Evolutionary conservation across 2,797 vertebrate genomes (phyloP), one percentile per base, ranked within the genome.

Genomic region (Amblyraja radiata): DNA sequence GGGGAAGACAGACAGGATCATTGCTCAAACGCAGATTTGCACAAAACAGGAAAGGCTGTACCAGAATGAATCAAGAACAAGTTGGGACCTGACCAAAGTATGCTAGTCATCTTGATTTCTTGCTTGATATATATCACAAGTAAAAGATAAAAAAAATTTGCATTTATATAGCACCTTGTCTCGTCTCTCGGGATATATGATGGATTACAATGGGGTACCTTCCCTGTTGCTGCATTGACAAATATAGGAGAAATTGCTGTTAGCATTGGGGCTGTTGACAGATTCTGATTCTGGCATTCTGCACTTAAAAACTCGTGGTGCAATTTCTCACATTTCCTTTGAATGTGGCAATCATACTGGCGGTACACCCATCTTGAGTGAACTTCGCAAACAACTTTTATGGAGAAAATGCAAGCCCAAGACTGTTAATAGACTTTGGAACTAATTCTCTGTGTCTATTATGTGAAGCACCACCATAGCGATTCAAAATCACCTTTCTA

Each of bases 101-200:
- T 68, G 84, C 63, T 9, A 21, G 63, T 36, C 63, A 88, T 36
- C 84, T 88, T 25, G 9, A 68, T 88, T 88, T 65, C 39, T 88
- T 65, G 16, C 61, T 68, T 21, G 63, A 68, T 63, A 68, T 68
- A 68, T 21, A 36, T 32, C n/a, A 36, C 10, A 16, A 63, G 63
- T 18, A 36, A 36, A 36, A 78, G 8, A 21, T 32, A 36, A 9
- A 88, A 84, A 84, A 46, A 68, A 36, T 18, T 88, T 88, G 84
- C 61, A 68, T 88, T 88, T 68, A 88, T 88, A 88, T 68, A 36
- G 63, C n/a, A 88, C 63, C 61, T 88, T 68, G 14, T 88, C 61
- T 32, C 61, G n/a, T 88, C n/a, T 68, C 63, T 68, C 32, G 63
- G 84, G 84, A 21, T 36, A 32, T 28, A 68, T 21, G 32, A 68